Base-by-base conservation (phyloP, 2,113 vertebrate genomes). In the Thymallus thymallus region DNA sequence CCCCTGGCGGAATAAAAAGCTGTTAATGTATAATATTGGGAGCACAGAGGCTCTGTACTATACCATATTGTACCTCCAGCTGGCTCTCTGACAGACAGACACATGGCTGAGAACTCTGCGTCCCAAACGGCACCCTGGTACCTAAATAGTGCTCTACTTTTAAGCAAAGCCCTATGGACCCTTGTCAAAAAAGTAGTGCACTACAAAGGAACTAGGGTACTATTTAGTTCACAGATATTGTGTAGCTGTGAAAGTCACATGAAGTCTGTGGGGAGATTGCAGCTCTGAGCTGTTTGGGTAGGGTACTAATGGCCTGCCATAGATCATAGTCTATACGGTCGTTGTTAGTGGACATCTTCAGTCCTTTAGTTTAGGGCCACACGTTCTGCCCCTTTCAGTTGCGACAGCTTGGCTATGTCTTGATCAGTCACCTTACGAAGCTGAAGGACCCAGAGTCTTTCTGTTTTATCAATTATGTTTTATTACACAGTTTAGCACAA, bases 221-320 rank as follows among this genome's bases (percentile, higher is more conserved):
- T 2, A 26, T 26, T 26, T 26, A 26, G 26, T 26, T 26, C 26
- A 2, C 26, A 26, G 26, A 26, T 26, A 26, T 2, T 2, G 26
- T 26, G 26, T 26, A 26, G 26, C 26, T 24, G 60, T 78, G 70
- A 74, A 85, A 85, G 79, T 82, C 81, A 79, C n/a, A 46, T 70
- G 68, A 73, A 24, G 75, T 58, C 26, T 75, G 81, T 74, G 61
- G 26, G 26, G 26, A 26, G 26, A 26, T 26, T 26, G 26, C 26
- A 26, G 26, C 26, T 26, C 26, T 26, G 26, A 26, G 26, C 26
- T 26, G 2, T 26, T 10, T 45, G 41, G 41, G 5, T 26, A 72
- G 68, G 82, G 84, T 86, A 86, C 83, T 86, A 86, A 86, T 77
- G 73, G 80, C 70, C 20, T 16, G 79, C 76, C 76, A 72, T 87